Evolutionary conservation across 1,140 invertebrate species (phyloP).

Genomic region (Latrodectus geometricus): DNA sequence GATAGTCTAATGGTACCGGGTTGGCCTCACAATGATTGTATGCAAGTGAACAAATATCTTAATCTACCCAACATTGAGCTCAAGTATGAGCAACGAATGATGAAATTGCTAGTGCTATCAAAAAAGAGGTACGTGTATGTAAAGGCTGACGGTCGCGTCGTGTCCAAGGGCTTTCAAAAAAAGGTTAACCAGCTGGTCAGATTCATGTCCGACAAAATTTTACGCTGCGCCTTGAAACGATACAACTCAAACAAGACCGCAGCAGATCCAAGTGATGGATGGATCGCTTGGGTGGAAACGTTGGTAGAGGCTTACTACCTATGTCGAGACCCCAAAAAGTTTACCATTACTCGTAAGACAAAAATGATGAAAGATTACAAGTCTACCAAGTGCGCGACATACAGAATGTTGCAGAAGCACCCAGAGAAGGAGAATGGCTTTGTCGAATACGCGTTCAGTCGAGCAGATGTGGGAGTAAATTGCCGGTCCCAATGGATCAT

Average conservation of each 20-base stretch:
- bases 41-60: not conserved
- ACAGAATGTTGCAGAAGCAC: not conserved
- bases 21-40: not conserved
- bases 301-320: not conserved
- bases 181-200: not conserved
- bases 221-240: not conserved
- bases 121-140: conserved; percentile 20
- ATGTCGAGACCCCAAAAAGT: conserved; percentile 28
- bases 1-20: conserved; percentile 1
- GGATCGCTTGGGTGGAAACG: conserved; percentile 27
- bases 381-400: not conserved
- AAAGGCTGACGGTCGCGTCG: not conserved
- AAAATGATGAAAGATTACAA: conserved; percentile 9
- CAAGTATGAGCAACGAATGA: conserved; percentile 21
- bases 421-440: conserved; percentile 9
- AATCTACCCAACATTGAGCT: not conserved
- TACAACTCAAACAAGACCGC: not conserved
- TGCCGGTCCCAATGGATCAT: not conserved
- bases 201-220: not conserved
- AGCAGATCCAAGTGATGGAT: not conserved
- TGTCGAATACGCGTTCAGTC: conserved; percentile 8
- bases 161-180: conserved; percentile 22
- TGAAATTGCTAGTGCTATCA: not conserved
- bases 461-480: conserved; percentile 13
- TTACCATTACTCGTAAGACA: conserved; percentile 6